Conservation (phyloP, 2,888 invertebrate genomes). For the Trichogramma dendrolimi region DNA sequence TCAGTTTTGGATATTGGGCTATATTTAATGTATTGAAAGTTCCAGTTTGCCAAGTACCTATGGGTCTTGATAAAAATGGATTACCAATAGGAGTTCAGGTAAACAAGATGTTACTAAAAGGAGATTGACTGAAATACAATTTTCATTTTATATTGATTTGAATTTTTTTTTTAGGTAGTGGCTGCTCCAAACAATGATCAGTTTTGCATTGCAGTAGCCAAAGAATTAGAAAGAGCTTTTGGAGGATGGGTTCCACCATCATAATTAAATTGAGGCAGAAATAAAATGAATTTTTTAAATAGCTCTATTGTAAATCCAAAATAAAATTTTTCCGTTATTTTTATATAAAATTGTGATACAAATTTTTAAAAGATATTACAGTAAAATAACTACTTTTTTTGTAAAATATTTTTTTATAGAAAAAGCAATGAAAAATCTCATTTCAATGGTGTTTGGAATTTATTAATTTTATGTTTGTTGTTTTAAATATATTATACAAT, state of each 20-base stretch:
- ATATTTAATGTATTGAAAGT: slow-evolving; percentile 80
- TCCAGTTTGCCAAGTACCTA: slow-evolving; percentile 80
- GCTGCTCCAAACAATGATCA: slow-evolving; percentile 68
- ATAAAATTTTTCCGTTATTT: background rate
- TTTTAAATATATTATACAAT: too few relatives aligned
- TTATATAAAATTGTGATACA: background rate
- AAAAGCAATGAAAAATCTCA: too few relatives aligned
- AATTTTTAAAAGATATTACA: background rate
- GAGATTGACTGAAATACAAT: slow-evolving; percentile 15
- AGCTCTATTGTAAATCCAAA: background rate
- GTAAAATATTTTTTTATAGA: too few relatives aligned
- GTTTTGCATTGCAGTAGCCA: slow-evolving; percentile 70
- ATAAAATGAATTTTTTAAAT: background rate
- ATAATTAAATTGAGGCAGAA: slow-evolving; percentile 20
- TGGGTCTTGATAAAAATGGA: slow-evolving; percentile 68
- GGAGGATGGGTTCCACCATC: slow-evolving; percentile 69
- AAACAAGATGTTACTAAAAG: slow-evolving; percentile 9
- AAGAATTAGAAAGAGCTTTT: slow-evolving; percentile 63
- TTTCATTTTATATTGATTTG: slow-evolving; percentile 7
- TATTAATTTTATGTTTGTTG: too few relatives aligned
- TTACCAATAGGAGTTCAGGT: slow-evolving; percentile 76
- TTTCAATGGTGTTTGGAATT: too few relatives aligned
- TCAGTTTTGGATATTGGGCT: slow-evolving; percentile 81
- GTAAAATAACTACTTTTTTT: background rate
- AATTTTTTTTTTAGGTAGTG: slow-evolving; percentile 54